Evolutionary conservation across 1,140 invertebrate genomes (phyloP), one percentile per base, ranked within the genome.

Genomic region (Drosophila sechellia): DNA sequence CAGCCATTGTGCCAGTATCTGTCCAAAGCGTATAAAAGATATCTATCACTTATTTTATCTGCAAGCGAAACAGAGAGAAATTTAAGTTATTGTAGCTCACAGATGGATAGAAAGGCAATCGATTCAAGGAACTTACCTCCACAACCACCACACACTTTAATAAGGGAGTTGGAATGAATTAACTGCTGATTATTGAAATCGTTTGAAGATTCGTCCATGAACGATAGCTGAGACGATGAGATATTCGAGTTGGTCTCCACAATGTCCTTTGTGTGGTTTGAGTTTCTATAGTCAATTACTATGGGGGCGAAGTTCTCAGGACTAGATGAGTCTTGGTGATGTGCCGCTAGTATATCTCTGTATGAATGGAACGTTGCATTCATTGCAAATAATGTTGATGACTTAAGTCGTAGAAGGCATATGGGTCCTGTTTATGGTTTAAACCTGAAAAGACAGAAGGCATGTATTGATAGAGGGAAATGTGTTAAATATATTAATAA

Each of bases 1-100:
- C 98, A 98, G 72, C 95, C 95, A 93, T 97, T 95, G 94, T 98
- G 97, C 97, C 97, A 98, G 93, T 97, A 98, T 90, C 97, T 94
- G 93, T 98, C 97, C 90, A 98, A 93, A 50, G 97, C 97, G 92
- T 97, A 96, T 60, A 98, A 94, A 66, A 98, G 94, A 94, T 95
- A 98, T 92, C 97, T 94, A 94, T 98, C 97, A 77, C 96, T 94
- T 93, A 98, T 98, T 93, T 96, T 96, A 78, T 95, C 95, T 92
- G 71, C 1, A 59, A 75, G 55, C 31, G 53, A 72, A 66, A 79
- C 6, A 56, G 48, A 35, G 59, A 39, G 50, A 48, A 17, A 17
- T 0, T 31, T 31, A 31, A 3, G 31, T 31, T 31, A 31, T 31
- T 31, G 31, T 8, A 10, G 31, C 31, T 31, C 31, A 31, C 8